A percentile compares a stretch with the other conserved stretches of the same genome.
These are phyloP conservation scores for Limenitis camilla DNA, from an alignment of 2,888 invertebrate species.

Conservation along the genomic window DNA sequence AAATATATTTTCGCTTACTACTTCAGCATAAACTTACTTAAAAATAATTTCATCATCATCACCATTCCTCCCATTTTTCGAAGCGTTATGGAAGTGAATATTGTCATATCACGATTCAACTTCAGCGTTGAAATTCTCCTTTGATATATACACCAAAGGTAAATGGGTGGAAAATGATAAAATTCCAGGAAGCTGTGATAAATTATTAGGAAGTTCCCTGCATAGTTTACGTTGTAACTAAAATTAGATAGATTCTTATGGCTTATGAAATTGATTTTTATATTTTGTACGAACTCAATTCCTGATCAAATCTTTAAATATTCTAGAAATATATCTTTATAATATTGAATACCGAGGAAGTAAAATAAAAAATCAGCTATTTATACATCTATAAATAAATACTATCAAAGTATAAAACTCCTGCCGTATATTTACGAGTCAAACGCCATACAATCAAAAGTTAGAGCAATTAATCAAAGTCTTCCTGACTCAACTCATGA, in stretches of 20 bases:
- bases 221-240: neutral
- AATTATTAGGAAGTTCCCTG: neutral
- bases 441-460: constrained; percentile 2
- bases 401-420: too few relatives aligned
- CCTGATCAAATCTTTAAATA: too few relatives aligned
- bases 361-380: too few relatives aligned
- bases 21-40: too few relatives aligned
- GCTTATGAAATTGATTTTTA: neutral
- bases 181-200: constrained; percentile 8
- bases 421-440: neutral
- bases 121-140: constrained; percentile 4
- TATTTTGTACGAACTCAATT: neutral
- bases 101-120: neutral
- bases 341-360: too few relatives aligned
- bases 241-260: neutral
- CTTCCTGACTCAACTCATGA: neutral
- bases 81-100: neutral
- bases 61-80: too few relatives aligned
- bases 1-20: too few relatives aligned
- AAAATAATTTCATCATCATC: too few relatives aligned
- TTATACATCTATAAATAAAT: too few relatives aligned
- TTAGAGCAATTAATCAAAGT: constrained; percentile 10
- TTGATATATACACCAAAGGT: neutral
- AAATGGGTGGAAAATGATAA: constrained; percentile 8
- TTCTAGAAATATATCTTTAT: too few relatives aligned